phyloP scores from a whole-genome alignment of 1,140 invertebrate genomes.

The Antheraea mylitta region DNA sequence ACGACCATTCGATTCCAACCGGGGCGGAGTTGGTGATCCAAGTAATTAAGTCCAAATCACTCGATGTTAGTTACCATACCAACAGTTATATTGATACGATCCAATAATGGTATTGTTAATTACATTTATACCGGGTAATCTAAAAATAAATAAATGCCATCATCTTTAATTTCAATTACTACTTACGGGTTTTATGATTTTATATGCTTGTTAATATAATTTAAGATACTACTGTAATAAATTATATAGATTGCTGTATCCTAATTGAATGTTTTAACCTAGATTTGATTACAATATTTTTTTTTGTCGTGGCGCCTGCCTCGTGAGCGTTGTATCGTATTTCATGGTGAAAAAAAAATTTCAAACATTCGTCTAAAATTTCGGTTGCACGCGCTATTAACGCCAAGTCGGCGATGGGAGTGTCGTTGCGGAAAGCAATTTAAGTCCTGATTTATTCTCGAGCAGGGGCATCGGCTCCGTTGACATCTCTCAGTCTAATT shows the following conservation, averaged over 20 bases:
- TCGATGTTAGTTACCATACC: slow-evolving; percentile 42
- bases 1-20: slow-evolving; percentile 47
- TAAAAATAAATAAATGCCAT: slow-evolving; percentile 22
- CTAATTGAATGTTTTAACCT: slow-evolving; percentile 34
- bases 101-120: slow-evolving; percentile 42
- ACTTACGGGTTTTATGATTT: slow-evolving; percentile 27
- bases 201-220: slow-evolving; percentile 28
- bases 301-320: slow-evolving; percentile 49
- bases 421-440: slow-evolving; percentile 71
- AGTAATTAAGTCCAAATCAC: slow-evolving; percentile 65
- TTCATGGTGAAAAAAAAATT: slow-evolving; percentile 66
- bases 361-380: slow-evolving; percentile 61
- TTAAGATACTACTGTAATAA: slow-evolving; percentile 22
- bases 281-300: slow-evolving; percentile 34
- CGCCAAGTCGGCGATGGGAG: slow-evolving; percentile 61
- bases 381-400: slow-evolving; percentile 73
- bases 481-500: slow-evolving; percentile 66
- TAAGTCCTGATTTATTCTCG: slow-evolving; percentile 66
- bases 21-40: slow-evolving; percentile 50
- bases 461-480: slow-evolving; percentile 40
- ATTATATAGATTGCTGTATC: slow-evolving; percentile 23
- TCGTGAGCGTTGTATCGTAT: slow-evolving; percentile 45
- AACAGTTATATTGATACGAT: slow-evolving; percentile 45
- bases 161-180: slow-evolving; percentile 27
- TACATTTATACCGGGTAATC: slow-evolving; percentile 35